phyloP scores from a whole-genome alignment of 2,113 vertebrate species.

The Coracopsis vasa region DNA sequence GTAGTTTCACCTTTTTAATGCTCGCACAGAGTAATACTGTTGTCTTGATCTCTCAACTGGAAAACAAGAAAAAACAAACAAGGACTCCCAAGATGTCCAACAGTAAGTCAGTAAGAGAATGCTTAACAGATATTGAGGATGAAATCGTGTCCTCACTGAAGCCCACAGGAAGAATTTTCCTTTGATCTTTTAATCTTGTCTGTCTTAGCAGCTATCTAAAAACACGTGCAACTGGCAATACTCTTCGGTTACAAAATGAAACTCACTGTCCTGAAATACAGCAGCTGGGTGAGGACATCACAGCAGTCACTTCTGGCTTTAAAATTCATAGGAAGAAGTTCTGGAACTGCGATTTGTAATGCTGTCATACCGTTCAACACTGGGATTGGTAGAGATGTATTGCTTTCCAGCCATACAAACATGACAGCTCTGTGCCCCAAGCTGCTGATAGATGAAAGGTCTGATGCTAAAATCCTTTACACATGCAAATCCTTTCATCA shows the following conservation, averaged over 20 bases:
- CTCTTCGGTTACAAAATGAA: background rate
- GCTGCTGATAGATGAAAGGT: background rate
- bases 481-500: background rate
- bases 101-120: background rate
- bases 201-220: background rate
- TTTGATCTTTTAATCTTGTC: background rate
- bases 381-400: background rate
- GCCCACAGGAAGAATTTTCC: background rate
- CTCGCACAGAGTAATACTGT: background rate
- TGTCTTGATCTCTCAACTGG: background rate
- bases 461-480: background rate
- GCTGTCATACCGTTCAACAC: accelerated
- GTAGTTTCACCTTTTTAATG: background rate
- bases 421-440: background rate
- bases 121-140: background rate
- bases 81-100: background rate
- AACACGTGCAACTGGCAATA: accelerated
- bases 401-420: background rate
- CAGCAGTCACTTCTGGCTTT: background rate
- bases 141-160: background rate
- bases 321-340: background rate
- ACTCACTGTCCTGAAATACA: background rate
- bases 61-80: background rate
- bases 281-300: accelerated
- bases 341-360: background rate